These are phyloP conservation scores for Tetraodon nigroviridis DNA, from an alignment of 2,113 vertebrate species.

Conservation along the genomic window DNA sequence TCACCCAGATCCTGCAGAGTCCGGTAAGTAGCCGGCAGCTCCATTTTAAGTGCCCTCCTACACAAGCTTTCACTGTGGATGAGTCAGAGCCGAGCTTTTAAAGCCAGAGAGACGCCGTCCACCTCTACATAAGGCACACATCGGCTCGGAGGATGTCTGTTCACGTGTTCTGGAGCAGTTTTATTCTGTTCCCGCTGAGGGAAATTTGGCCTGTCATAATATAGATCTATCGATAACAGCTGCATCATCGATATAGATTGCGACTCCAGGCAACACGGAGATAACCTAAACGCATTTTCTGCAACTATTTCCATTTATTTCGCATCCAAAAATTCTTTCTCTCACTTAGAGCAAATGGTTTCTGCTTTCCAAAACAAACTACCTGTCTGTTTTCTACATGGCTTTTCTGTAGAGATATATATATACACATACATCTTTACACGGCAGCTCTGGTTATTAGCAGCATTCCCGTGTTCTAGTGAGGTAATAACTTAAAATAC, in stretches of 20 bases:
- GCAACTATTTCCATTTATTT: no score
- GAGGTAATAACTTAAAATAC: no score
- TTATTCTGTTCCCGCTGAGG: not conserved
- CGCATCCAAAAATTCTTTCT: no score
- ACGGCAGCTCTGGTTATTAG: no score
- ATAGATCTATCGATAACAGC: not conserved
- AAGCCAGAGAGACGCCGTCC: slow-evolving; percentile 9
- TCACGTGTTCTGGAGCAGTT: not conserved
- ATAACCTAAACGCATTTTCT: no score
- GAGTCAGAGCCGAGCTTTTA: slow-evolving; percentile 41
- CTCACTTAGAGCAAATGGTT: no score
- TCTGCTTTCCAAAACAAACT: no score
- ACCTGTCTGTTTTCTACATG: no score
- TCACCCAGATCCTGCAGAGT: slow-evolving; percentile 95
- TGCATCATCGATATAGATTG: not conserved
- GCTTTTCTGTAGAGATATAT: no score
- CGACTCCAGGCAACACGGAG: no score
- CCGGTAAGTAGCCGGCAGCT: slow-evolving; percentile 79
- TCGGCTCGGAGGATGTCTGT: not conserved
- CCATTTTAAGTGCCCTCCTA: slow-evolving; percentile 28
- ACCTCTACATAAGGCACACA: slow-evolving; percentile 8
- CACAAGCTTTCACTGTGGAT: slow-evolving; percentile 32
- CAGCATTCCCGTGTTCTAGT: no score
- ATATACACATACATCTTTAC: no score
- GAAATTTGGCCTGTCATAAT: not conserved